Base-by-base conservation (phyloP, 2,113 vertebrate genomes). In the Holacanthus passer region DNA sequence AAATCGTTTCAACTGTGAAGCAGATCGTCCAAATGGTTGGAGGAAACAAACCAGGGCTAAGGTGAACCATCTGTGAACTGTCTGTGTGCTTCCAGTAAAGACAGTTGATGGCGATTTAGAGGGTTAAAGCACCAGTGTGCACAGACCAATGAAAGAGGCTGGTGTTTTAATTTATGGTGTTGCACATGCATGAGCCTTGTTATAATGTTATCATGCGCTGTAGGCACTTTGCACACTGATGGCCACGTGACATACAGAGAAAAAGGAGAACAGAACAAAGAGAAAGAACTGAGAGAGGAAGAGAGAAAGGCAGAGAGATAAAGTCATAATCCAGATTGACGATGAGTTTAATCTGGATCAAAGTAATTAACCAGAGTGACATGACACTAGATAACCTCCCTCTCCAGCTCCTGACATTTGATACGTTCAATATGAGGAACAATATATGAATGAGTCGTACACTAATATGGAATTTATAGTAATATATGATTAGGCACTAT, bases 281-380 rank as follows among this genome's bases (percentile, higher is more conserved):
- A 47, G 1, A 24, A 39, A 39, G 60, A 59, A 67, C 22, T 47
- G 32, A 70, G 45, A 41, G 29, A 43, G 41, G 41, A 35, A 50
- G n/a, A 62, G 58, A 47, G 52, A 69, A 60, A 87, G 37, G 43
- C 24, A 71, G 27, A 65, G 47, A 71, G 68, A 77, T 53, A 37
- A 59, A 81, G 56, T 69, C 48, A 43, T 84, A 74, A 80, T 83
- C 80, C 77, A 81, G 74, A 82, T 66, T 32, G 65, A 65, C 50
- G 72, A 74, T 37, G 73, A 77, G 52, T 52, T 76, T 83, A 89
- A 87, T 87, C 82, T 86, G 75, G 81, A 81, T 88, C 59, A 75
- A 29, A 84, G 47, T 74, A 71, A 85, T 64, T 73, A 84, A 68
- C 56, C 65, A 53, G 73, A 78, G 78, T 68, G 56, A 77, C 3